Conservation (phyloP, 2,797 vertebrate species). For the Leontopithecus rosalia region DNA sequence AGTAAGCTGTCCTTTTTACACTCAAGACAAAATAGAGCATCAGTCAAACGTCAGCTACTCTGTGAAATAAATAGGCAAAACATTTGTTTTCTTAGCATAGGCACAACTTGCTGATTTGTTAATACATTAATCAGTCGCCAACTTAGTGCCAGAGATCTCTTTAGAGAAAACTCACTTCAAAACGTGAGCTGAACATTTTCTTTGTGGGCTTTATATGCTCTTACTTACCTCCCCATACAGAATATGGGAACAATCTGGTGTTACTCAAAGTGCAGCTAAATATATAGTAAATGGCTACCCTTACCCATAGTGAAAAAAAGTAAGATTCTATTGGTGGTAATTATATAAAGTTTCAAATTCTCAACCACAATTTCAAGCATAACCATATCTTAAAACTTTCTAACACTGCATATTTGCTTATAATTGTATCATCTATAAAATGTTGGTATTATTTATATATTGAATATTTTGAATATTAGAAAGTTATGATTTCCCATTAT, state of each 20-base stretch:
- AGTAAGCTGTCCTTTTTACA: background rate
- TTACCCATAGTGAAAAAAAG: background rate
- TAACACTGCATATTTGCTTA: background rate
- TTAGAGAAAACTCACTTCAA: background rate
- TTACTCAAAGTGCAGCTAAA: background rate
- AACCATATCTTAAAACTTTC: conserved; percentile 20
- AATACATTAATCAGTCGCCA: background rate
- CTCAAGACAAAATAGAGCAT: background rate
- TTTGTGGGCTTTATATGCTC: background rate
- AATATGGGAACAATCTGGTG: background rate
- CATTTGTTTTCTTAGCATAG: background rate
- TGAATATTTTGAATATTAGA: background rate
- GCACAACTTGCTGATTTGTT: background rate
- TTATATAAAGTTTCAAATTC: background rate
- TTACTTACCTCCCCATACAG: background rate
- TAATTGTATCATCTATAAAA: background rate
- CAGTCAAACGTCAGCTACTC: background rate
- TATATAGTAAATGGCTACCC: background rate
- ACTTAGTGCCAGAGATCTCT: background rate
- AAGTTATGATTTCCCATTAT: background rate
- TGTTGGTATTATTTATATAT: background rate
- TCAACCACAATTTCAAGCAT: background rate
- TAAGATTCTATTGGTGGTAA: background rate
- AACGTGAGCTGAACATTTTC: background rate
- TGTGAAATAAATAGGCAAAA: background rate